Base-by-base conservation (phyloP, 2,113 vertebrate species). In the Tonatia bakeri region DNA sequence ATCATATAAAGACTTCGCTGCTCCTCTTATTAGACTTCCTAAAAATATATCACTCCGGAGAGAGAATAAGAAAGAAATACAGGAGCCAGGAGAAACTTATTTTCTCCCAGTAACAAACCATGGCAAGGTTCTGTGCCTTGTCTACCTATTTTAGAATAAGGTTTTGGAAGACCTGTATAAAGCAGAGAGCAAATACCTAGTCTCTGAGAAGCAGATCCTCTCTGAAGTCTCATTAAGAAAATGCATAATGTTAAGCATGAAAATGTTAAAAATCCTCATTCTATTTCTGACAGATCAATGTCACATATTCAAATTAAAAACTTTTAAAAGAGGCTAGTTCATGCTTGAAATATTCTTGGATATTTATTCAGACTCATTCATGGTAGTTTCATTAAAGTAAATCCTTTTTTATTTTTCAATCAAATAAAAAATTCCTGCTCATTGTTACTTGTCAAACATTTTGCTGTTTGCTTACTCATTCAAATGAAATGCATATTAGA, bases 371-470 rank as follows among this genome's bases (percentile, higher is more conserved):
- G 33, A 93, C 43, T 50, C n/a, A 73, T 26, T 93, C 64, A 87
- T 73, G 33, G 79, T 94, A 69, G 38, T 87, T 83, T 90, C 38
- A 77, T 56, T 81, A 70, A 61, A 47, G 12, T 56, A 90, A 94
- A 56, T 50, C 31, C 3, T 50, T 64, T 94, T 52, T 86, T 15
- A 81, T 75, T 82, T 96, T 85, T 82, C 24, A 90, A 77, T 92
- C 80, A 90, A 77, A 90, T 93, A 22, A 65, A 91, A 93, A 11
- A 47, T 64, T 92, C 38, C n/a, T 94, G 19, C 14, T 80, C 79
- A 52, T 67, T 87, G 50, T 70, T 36, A 87, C 75, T 92, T 43
- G n/a, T 75, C 73, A 87, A 47, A 70, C 4, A 24, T 15, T 67
- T 88, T 26, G 61, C 65, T 97, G 65, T 31, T 79, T 75, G 22